These are phyloP conservation scores for Speoplatyrhinus poulsoni DNA, from an alignment of 2,113 vertebrate genomes.

Conservation along the genomic window DNA sequence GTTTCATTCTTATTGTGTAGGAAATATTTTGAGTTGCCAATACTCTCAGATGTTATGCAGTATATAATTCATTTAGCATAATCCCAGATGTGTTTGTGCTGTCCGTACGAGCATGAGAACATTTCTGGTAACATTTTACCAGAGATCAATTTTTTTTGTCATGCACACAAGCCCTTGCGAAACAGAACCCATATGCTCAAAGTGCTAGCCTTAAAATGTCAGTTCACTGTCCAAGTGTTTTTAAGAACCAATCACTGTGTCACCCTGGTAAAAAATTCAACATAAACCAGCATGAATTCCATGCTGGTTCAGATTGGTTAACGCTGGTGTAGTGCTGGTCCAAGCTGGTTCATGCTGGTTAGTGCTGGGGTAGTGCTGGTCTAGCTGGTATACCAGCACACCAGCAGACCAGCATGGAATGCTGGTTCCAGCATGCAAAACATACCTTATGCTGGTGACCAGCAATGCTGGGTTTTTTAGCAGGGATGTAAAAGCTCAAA, in stretches of 20 bases:
- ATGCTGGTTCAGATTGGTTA: too few relatives aligned
- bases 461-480: too few relatives aligned
- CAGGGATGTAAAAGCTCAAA: not conserved
- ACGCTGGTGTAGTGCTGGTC: too few relatives aligned
- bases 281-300: too few relatives aligned
- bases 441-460: too few relatives aligned
- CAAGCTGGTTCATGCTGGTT: too few relatives aligned
- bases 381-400: too few relatives aligned
- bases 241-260: slow-evolving; percentile 10
- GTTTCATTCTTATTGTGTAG: too few relatives aligned
- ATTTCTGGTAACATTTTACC: slow-evolving; percentile 9
- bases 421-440: too few relatives aligned
- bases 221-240: slow-evolving; percentile 20
- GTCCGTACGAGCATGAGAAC: slow-evolving; percentile 6
- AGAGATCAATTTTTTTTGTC: slow-evolving; percentile 22
- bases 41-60: not conserved
- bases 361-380: too few relatives aligned
- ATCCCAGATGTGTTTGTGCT: not conserved
- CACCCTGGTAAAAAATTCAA: not conserved
- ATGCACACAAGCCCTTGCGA: slow-evolving; percentile 25
- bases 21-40: not conserved
- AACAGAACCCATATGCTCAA: slow-evolving; percentile 17
- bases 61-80: slow-evolving; percentile 14
- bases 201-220: slow-evolving; percentile 2
- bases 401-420: too few relatives aligned